Evolutionary conservation across 2,888 invertebrate genomes (phyloP).

Genomic region (Cerastis leucographa): DNA sequence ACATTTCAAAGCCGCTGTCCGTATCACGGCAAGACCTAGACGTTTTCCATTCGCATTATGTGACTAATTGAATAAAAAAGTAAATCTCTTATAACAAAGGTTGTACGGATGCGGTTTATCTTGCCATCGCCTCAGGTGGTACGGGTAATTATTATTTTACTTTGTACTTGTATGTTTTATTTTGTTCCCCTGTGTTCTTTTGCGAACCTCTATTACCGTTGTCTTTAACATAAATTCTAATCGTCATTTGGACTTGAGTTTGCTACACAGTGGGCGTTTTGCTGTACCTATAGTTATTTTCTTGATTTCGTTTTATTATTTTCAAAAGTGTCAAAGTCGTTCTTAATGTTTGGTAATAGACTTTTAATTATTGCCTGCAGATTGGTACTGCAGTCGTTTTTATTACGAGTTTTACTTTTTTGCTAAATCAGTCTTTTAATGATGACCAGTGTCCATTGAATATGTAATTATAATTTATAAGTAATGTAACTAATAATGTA

Average conservation of each 20-base stretch:
- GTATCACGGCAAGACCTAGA: conserved; percentile 74
- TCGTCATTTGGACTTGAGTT: conserved; percentile 73
- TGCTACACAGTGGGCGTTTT: conserved; percentile 27
- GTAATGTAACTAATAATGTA: not conserved
- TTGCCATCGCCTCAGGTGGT: conserved; percentile 76
- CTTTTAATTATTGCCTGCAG: not conserved
- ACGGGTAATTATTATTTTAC: conserved; percentile 85
- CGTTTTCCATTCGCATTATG: conserved; percentile 74
- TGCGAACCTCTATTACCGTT: conserved; percentile 77
- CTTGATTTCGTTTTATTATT: not conserved
- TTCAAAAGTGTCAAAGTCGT: not conserved
- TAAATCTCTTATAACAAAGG: conserved; percentile 78
- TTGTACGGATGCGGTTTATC: conserved; percentile 74
- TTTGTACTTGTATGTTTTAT: conserved; percentile 81
- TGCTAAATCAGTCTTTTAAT: not conserved
- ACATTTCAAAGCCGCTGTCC: conserved; percentile 80
- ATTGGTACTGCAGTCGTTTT: too few relatives aligned
- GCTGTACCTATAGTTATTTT: not conserved
- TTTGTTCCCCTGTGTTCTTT: conserved; percentile 79
- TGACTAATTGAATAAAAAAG: conserved; percentile 85
- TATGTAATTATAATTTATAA: not conserved
- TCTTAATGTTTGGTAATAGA: not conserved
- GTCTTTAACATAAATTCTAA: conserved; percentile 81
- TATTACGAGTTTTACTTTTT: not conserved
- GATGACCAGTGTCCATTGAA: not conserved